Evolutionary conservation across 1,140 invertebrate species (phyloP), one percentile per base, ranked within the genome.

Genomic region (Drosophila neocordata): DNA sequence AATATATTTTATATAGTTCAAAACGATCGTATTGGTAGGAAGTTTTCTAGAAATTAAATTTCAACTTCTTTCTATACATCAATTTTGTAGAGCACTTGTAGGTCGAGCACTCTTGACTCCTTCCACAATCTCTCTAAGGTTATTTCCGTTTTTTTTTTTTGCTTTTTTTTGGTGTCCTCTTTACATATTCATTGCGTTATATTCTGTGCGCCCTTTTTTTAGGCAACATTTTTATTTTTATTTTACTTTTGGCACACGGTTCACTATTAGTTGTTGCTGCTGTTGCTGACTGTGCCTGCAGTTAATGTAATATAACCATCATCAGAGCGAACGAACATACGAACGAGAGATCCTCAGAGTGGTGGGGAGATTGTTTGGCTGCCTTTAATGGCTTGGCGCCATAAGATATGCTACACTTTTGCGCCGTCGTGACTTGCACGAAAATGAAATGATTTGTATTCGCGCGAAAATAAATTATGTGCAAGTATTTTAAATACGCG

Each of bases 361-460:
- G 27, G 27, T 6, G 27, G 27, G 27, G 27, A 31, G 4, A 11
- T 31, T 11, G 12, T 61, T 12, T 57, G n/a, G 53, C 22, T 64
- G 72, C 44, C 70, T 81, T 69, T 85, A 87, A 85, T 85, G 73
- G 73, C 59, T 37, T 62, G 68, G 71, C 61, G 81, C 77, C 66
- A 35, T 57, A 58, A 80, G 81, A 85, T 85, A 85, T 81, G 81
- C 81, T 85, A 80, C 77, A 80, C 48, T 77, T 71, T 84, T 53
- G 38, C 79, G 41, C 55, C 70, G 52, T 73, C 82, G 82, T 87
- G 82, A 88, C 82, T 82, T 70, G 82, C 82, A 87, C 65, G 72
- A 87, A 85, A 87, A 87, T 87, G 83, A 87, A 87, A 87, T 87
- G 82, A 87, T 87, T 87, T 87, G 82, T 87, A 87, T 87, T 79